Percentiles rank a stretch among this genome's conserved stretches.
Conservation (phyloP, 2,113 vertebrate species). For the Sarotherodon lohbergeri region DNA sequence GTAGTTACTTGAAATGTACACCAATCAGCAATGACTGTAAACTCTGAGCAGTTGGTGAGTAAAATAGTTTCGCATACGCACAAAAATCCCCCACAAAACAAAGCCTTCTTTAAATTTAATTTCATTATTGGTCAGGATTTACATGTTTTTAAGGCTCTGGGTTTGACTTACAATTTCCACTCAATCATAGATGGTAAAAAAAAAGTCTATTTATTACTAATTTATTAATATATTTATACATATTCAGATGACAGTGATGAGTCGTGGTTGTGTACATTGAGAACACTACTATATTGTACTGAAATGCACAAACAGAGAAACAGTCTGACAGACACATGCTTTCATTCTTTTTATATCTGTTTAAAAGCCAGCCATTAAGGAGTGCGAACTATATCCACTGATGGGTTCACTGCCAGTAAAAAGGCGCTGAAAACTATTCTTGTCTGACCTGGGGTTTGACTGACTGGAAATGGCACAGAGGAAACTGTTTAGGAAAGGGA, state of each 20-base stretch:
- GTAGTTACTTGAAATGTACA: not conserved
- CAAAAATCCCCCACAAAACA: not conserved
- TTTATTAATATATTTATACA: not conserved
- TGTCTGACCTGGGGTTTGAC: slow-evolving; percentile 59
- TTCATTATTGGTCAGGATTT: not conserved
- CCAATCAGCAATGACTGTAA: not conserved
- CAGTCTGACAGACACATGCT: not conserved
- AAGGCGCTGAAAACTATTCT: slow-evolving; percentile 68
- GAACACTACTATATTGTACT: slow-evolving; percentile 1
- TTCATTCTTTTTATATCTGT: not conserved
- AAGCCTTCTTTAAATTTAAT: not conserved
- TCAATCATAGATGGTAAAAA: not conserved
- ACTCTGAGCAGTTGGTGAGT: not conserved
- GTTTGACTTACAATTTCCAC: slow-evolving; percentile 15
- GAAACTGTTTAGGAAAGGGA: slow-evolving; percentile 59
- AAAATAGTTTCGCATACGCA: not conserved
- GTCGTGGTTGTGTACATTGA: not conserved
- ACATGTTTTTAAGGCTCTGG: not conserved
- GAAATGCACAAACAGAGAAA: not conserved
- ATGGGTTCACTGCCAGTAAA: slow-evolving; percentile 72
- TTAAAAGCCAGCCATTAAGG: slow-evolving; percentile 16
- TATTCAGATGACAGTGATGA: not conserved
- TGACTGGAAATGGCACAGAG: slow-evolving; percentile 70
- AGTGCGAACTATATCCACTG: slow-evolving; percentile 54
- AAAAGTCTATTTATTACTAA: not conserved